Evolutionary conservation across 2,888 invertebrate species (phyloP).

Genomic region (Diplazon laetatorius): DNA sequence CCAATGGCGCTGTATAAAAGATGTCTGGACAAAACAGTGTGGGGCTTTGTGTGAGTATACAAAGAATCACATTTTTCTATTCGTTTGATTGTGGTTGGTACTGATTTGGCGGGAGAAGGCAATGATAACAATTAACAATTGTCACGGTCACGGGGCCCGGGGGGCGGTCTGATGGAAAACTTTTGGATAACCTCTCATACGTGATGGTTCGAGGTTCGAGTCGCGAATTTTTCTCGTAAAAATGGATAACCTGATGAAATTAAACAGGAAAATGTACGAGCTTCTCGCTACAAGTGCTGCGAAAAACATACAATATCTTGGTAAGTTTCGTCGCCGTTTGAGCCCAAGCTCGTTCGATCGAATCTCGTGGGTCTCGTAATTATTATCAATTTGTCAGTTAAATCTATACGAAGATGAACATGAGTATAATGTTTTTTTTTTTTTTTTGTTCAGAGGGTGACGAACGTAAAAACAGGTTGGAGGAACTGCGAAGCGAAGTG

Average conservation of each 20-base stretch:
- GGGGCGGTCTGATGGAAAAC: no score
- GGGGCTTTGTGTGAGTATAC: no score
- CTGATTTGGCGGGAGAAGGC: no score
- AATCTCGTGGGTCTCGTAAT: background rate
- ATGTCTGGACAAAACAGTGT: no score
- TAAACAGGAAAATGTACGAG: constrained; percentile 62
- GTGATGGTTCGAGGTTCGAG: no score
- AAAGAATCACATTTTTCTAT: no score
- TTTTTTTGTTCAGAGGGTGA: constrained; percentile 62
- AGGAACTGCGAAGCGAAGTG: constrained; percentile 66
- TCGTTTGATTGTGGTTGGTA: no score
- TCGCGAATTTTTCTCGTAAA: background rate
- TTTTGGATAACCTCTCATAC: no score
- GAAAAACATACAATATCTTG: constrained; percentile 70
- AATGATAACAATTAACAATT: no score
- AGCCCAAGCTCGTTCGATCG: background rate
- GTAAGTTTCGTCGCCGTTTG: constrained; percentile 64
- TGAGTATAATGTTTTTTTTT: background rate
- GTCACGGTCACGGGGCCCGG: no score
- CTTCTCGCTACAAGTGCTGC: constrained; percentile 72
- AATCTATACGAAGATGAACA: no score
- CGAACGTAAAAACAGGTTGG: constrained; percentile 65
- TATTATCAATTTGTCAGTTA: background rate
- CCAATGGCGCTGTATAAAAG: no score
- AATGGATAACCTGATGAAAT: constrained; percentile 39